Base-by-base conservation (phyloP, 1,140 invertebrate genomes). In the Drosophila paulistorum region DNA sequence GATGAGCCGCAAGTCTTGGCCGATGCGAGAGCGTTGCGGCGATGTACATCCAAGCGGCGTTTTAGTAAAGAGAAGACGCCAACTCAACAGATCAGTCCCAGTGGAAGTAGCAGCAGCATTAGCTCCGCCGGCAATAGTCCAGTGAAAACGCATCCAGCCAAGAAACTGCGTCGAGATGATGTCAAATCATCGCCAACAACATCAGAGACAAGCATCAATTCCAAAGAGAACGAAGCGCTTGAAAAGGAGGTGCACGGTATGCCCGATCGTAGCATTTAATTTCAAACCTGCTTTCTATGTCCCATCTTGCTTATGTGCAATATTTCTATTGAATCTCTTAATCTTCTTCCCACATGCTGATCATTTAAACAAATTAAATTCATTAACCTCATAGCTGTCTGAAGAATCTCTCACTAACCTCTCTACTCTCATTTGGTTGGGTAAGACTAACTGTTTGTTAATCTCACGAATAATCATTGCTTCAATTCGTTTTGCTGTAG, bases 221-320 rank as follows among this genome's bases (percentile, higher is more conserved):
- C 91, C 20, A 92, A 92, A 69, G 91, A 92, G 55, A 92, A 92
- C 66, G 91, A 91, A 68, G 90, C 74, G 10, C 41, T 81, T 13
- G 87, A 83, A 7, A 87, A 90, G 26, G 79, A 87, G 39, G 81
- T 82, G 59, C 74, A 72, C 51, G 90, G 90, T 91, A 68, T 45
- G 68, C 78, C 45, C 6, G 20, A 30, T 6, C 30, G 30, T 30
- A 30, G 30, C 30, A 30, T 3, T 42, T 41, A 4, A n/a, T 48
- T 30, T 13, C 17, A 30, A 26, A 9, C 10, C 30, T 14, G 14
- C 33, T 9, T 33, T 30, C 41, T 26, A 61, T 42, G 55, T 26
- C 17, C 41, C 72, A 48, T 14, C 66, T 70, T 65, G 74, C 55
- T 64, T 60, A 76, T 69, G 58, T 20, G 63, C 30, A 60, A 37